Base-by-base conservation (phyloP, 2,797 vertebrate species). In the Sebastes nivosus region DNA sequence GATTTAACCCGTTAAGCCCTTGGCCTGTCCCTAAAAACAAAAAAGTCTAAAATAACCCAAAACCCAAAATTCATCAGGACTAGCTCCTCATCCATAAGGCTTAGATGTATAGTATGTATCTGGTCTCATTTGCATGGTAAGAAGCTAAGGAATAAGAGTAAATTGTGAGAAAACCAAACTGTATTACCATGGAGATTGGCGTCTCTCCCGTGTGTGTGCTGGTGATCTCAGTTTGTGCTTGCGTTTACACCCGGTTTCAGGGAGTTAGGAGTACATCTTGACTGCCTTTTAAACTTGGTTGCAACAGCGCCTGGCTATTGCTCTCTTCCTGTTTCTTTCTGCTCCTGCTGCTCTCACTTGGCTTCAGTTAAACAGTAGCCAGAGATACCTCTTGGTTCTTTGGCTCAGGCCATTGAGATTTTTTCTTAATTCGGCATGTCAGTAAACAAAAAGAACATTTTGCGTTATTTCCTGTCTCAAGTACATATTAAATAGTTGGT, bases 261-360 rank as follows among this genome's bases (percentile, higher is more conserved):
- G 18, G 11, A 77, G 18, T 1, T 55, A 14, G 50, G n/a, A 60
- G 20, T 14, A 7, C 5, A 27, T 25, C 30, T 34, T 22, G 5
- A 24, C 34, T 83, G 68, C 24, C 20, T 82, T 63, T 82, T 14
- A 22, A 67, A 63, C 25, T 32, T 52, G 14, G 64, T 68, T 77
- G 65, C 34, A 25, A 38, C 7, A 77, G 50, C 32, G 16, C 54
- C 80, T 83, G 52, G 78, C 61, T 24, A 10, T 25, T 4, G 18
- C 30, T 66, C 60, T 27, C 59, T 70, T 78, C 67, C 29, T 46
- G 6, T 72, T 77, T 70, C 36, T 70, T 4, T 52, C 25, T 68
- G 30, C 76, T 79, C 25, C 5, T 20, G 71, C 58, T 11, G 46
- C 61, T 70, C 64, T 80, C 73, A 6, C 61, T 60, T 18, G 22